Evolutionary conservation across 2,797 vertebrate genomes (phyloP).

Genomic region (Sebastiscus albofasciatus): DNA sequence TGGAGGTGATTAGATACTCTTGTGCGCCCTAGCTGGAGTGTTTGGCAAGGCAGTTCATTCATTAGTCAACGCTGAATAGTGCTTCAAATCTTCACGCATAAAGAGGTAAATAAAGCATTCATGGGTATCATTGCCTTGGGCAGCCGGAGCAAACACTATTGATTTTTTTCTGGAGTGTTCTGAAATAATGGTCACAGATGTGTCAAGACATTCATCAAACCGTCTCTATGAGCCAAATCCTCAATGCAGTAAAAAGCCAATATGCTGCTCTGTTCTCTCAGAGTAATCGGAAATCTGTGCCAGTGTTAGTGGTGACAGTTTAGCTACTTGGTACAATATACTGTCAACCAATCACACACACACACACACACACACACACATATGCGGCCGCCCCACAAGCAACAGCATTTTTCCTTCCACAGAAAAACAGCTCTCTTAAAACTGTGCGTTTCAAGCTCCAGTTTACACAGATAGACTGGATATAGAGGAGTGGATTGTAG

Average conservation of each 20-base stretch:
- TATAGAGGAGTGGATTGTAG: conserved; percentile 8
- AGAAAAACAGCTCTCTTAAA: conserved; percentile 26
- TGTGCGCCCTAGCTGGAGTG: conserved; percentile 29
- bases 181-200: conserved; percentile 81
- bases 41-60: conserved; percentile 65
- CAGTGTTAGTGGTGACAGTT: conserved; percentile 56
- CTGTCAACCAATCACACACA: conserved; percentile 33
- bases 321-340: conserved; percentile 50
- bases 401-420: conserved; percentile 8
- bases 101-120: conserved; percentile 81
- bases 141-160: conserved; percentile 76
- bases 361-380: conserved; percentile 10
- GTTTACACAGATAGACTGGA: not conserved
- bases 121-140: conserved; percentile 72
- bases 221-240: conserved; percentile 66
- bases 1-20: conserved; percentile 69
- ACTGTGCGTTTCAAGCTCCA: conserved; percentile 14
- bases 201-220: conserved; percentile 79
- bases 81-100: conserved; percentile 68
- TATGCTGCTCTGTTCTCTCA: conserved; percentile 55
- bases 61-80: conserved; percentile 68
- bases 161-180: conserved; percentile 76
- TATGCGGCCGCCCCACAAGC: not conserved
- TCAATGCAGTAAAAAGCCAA: conserved; percentile 65
- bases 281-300: conserved; percentile 68